Evolutionary conservation across 1,140 invertebrate species (phyloP).

Genomic region (Lordiphosa collinella): DNA sequence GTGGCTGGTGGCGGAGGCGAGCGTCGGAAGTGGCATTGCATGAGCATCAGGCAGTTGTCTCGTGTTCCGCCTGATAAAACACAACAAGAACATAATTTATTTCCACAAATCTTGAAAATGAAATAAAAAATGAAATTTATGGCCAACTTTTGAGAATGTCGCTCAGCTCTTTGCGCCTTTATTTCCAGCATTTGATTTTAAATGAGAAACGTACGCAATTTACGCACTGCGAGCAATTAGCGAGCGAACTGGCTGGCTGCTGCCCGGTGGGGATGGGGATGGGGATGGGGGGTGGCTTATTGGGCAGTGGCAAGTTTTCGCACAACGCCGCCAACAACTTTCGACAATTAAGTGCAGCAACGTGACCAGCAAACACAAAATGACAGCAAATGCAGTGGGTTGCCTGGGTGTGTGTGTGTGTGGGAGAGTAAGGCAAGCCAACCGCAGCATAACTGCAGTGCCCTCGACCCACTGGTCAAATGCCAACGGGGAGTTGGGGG

Average conservation of each 20-base stretch:
- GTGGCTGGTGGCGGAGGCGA: background rate
- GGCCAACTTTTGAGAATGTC: conserved; percentile 23
- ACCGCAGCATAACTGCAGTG: too few relatives aligned
- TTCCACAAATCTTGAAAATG: conserved; percentile 50
- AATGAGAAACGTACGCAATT: conserved; percentile 33
- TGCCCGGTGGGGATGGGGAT: too few relatives aligned
- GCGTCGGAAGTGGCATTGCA: background rate
- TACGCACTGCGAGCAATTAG: conserved; percentile 49
- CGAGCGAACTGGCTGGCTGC: background rate
- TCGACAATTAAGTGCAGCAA: conserved; percentile 56
- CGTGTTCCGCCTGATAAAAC: conserved; percentile 56
- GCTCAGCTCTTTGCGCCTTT: background rate
- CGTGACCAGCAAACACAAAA: conserved; percentile 50
- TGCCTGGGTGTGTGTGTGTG: too few relatives aligned
- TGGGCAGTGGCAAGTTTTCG: conserved; percentile 3
- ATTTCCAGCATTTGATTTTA: conserved; percentile 39
- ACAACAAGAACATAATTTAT: conserved; percentile 58
- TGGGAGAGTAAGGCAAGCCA: too few relatives aligned
- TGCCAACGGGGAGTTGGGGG: too few relatives aligned
- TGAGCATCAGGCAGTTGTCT: conserved; percentile 51
- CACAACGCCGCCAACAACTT: conserved; percentile 46
- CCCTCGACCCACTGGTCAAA: too few relatives aligned
- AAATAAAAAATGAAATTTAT: conserved; percentile 43
- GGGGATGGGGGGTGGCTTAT: too few relatives aligned
- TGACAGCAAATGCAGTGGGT: conserved; percentile 9